Conservation (phyloP, 1,140 invertebrate species). For the Caerostris extrusa region DNA sequence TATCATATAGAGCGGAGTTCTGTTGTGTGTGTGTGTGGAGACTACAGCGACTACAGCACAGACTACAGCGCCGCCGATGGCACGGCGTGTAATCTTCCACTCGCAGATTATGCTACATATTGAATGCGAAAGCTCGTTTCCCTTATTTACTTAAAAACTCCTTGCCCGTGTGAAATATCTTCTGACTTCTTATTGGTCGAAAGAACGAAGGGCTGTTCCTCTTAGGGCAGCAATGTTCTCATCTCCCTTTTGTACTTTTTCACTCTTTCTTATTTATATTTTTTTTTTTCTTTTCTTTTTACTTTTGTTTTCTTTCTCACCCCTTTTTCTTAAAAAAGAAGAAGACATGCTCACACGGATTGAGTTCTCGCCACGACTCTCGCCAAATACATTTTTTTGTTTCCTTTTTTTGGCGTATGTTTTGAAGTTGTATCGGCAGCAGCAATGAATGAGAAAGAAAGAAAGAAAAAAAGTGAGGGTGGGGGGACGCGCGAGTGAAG, state of each 20-base stretch:
- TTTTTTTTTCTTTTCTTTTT: not conserved
- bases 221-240: constrained; percentile 29
- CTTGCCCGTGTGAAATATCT: constrained; percentile 63
- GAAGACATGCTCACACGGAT: constrained; percentile 1
- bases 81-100: constrained; percentile 57
- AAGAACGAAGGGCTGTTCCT: constrained; percentile 62
- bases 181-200: constrained; percentile 62
- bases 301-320: constrained; percentile 14
- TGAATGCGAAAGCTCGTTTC: constrained; percentile 72
- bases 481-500: not conserved
- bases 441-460: not conserved
- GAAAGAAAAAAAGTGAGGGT: not conserved
- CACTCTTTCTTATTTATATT: constrained; percentile 13
- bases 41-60: too few relatives aligned
- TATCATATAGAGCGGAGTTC: constrained; percentile 1
- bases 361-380: constrained; percentile 34
- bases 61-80: constrained; percentile 54
- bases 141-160: constrained; percentile 73
- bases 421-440: constrained; percentile 11
- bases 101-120: constrained; percentile 73
- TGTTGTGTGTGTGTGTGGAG: not conserved
- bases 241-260: constrained; percentile 13
- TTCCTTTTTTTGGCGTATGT: not conserved
- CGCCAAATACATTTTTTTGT: constrained; percentile 2
- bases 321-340: not conserved